These are phyloP conservation scores for Anaspis maculata DNA, from an alignment of 2,888 invertebrate genomes.

Conservation along the genomic window DNA sequence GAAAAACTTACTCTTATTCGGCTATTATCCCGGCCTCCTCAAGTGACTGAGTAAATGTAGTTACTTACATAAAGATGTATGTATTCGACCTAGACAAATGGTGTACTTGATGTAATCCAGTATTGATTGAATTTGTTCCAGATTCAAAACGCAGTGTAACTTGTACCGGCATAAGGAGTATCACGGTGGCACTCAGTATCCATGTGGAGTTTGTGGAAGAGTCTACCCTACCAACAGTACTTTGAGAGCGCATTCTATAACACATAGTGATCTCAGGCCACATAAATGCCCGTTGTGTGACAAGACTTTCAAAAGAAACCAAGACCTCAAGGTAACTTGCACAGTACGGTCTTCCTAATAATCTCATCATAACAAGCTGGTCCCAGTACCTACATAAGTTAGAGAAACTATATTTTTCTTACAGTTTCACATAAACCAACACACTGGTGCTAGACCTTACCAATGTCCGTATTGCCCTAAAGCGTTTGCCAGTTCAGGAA, in stretches of 20 bases:
- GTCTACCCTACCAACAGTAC: slow-evolving; percentile 63
- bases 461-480: slow-evolving; percentile 67
- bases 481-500: slow-evolving; percentile 63
- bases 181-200: slow-evolving; percentile 49
- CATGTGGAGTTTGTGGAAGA: slow-evolving; percentile 59
- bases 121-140: slow-evolving; percentile 27
- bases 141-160: slow-evolving; percentile 58
- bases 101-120: too few relatives aligned
- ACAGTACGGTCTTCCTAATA: neutral
- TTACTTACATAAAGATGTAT: too few relatives aligned
- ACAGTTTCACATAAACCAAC: slow-evolving; percentile 66
- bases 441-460: slow-evolving; percentile 65
- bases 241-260: slow-evolving; percentile 59
- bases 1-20: too few relatives aligned
- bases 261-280: slow-evolving; percentile 60
- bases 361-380: neutral
- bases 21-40: too few relatives aligned
- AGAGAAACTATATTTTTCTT: slow-evolving; percentile 23
- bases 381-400: slow-evolving; percentile 1
- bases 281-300: slow-evolving; percentile 61
- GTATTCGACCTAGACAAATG: too few relatives aligned
- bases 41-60: too few relatives aligned
- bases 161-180: slow-evolving; percentile 56
- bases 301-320: slow-evolving; percentile 65
- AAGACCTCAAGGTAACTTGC: slow-evolving; percentile 56